phyloP scores from a whole-genome alignment of 2,113 vertebrate genomes.

The Nanorana parkeri region DNA sequence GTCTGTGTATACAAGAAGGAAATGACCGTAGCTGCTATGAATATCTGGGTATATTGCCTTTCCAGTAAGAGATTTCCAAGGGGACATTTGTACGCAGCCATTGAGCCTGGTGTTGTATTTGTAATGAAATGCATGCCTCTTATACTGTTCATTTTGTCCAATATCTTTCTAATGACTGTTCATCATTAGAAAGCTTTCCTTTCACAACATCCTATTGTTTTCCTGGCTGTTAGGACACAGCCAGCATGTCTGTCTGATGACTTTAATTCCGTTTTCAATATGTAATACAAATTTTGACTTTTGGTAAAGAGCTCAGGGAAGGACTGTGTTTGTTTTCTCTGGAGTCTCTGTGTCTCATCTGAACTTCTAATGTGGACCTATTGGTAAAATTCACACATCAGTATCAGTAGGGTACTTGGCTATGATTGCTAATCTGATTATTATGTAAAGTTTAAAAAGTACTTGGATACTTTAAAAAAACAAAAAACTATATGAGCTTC shows the following conservation, averaged over 20 bases:
- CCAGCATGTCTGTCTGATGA: slow-evolving; percentile 43
- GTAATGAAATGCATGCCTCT: background rate
- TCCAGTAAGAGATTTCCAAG: slow-evolving; percentile 1
- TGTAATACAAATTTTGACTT: background rate
- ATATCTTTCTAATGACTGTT: slow-evolving; percentile 8
- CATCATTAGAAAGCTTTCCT: slow-evolving; percentile 23
- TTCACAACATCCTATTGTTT: background rate
- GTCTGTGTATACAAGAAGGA: no score
- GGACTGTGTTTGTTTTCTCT: no score
- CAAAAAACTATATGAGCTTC: no score
- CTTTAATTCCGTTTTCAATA: background rate
- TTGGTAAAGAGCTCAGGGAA: background rate
- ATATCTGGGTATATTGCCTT: slow-evolving; percentile 13
- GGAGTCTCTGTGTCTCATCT: no score
- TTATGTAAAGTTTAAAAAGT: no score
- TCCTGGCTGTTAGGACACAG: slow-evolving; percentile 18
- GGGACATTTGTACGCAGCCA: background rate
- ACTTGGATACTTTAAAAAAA: no score
- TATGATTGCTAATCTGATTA: no score
- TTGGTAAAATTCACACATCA: no score
- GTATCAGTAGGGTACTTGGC: no score
- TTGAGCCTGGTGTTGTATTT: background rate
- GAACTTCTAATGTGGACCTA: no score
- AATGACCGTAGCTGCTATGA: background rate
- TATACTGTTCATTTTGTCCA: background rate